Evolutionary conservation across 2,888 invertebrate genomes (phyloP).

Genomic region (Unio pictorum): DNA sequence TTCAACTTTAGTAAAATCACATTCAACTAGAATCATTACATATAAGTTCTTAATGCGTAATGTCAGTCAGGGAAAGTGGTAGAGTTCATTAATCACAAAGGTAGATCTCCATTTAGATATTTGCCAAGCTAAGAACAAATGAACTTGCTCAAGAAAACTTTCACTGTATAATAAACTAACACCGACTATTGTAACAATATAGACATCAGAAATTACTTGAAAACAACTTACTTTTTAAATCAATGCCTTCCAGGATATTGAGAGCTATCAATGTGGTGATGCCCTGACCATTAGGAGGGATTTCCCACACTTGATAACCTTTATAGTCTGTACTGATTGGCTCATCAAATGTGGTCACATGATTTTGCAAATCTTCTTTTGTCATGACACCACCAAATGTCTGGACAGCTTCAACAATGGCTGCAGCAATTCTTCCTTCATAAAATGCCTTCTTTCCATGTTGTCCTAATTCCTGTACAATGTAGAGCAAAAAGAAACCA

Average conservation of each 20-base stretch:
- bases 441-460: conserved; percentile 66
- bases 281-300: conserved; percentile 71
- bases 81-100: too few relatives aligned
- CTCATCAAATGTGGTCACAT: conserved; percentile 53
- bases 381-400: conserved; percentile 63
- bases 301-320: conserved; percentile 68
- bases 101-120: too few relatives aligned
- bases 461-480: conserved; percentile 48
- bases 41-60: too few relatives aligned
- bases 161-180: too few relatives aligned
- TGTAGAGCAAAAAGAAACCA: background rate
- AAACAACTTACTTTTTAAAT: conserved; percentile 56
- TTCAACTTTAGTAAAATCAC: too few relatives aligned
- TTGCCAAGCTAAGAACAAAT: too few relatives aligned
- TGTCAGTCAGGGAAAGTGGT: too few relatives aligned
- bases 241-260: conserved; percentile 69
- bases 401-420: conserved; percentile 60
- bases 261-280: conserved; percentile 70
- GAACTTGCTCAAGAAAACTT: too few relatives aligned
- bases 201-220: too few relatives aligned
- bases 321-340: conserved; percentile 63
- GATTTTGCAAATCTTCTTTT: conserved; percentile 61
- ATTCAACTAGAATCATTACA: too few relatives aligned
- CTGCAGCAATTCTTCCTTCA: conserved; percentile 61
- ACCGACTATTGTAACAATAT: too few relatives aligned